phyloP scores from a whole-genome alignment of 2,888 invertebrate genomes.

The Dolichomitus sp. region DNA sequence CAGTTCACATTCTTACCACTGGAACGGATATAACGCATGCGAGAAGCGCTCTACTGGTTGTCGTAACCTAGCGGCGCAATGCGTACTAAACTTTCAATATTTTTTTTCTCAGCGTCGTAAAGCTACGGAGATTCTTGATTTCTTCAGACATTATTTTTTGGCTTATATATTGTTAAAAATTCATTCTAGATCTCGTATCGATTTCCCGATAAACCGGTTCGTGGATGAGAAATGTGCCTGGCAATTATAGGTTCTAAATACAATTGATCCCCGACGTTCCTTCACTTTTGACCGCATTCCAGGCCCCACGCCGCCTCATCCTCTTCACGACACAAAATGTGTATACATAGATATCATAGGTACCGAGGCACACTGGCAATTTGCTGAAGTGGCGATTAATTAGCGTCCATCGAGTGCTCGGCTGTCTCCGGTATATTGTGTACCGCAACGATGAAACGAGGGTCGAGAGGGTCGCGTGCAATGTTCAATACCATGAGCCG shows the following conservation, averaged over 20 bases:
- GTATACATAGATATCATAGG: slow-evolving; percentile 46
- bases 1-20: neutral
- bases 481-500: slow-evolving; percentile 10
- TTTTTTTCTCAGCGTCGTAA: too few species aligned
- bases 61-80: neutral
- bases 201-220: neutral
- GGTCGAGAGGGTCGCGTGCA: slow-evolving; percentile 53
- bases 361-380: slow-evolving; percentile 51
- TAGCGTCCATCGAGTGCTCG: slow-evolving; percentile 47
- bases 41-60: neutral
- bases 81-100: neutral
- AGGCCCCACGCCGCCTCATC: slow-evolving; percentile 37
- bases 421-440: slow-evolving; percentile 39
- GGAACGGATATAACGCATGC: neutral
- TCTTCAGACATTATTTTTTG: neutral
- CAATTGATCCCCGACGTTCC: slow-evolving; percentile 48
- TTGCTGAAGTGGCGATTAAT: slow-evolving; percentile 67
- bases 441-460: slow-evolving; percentile 44
- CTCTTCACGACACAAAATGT: slow-evolving; percentile 43
- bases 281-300: slow-evolving; percentile 62
- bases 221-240: slow-evolving; percentile 3
- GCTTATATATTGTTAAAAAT: slow-evolving; percentile 9
- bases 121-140: neutral
- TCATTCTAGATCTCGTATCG: slow-evolving; percentile 2
- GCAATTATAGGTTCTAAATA: slow-evolving; percentile 26